A percentile compares a stretch with the other conserved stretches of the same genome.
Conservation (phyloP, 2,888 invertebrate species). For the Nomada fucata region DNA sequence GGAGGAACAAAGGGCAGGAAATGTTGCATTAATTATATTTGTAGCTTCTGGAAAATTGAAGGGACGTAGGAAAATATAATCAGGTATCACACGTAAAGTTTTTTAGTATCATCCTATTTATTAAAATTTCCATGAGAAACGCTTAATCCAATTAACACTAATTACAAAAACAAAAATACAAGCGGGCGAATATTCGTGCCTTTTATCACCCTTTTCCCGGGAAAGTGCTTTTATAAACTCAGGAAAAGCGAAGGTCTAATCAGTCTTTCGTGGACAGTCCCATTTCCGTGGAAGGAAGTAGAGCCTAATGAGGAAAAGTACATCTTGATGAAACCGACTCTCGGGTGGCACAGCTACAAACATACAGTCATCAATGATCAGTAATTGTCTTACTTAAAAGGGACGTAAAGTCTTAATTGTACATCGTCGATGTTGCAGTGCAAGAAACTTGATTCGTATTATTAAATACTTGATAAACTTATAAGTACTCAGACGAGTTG, state of each 20-base stretch:
- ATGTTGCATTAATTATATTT: neutral
- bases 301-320: constrained; percentile 15
- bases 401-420: neutral
- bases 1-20: neutral
- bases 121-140: neutral
- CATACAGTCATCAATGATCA: neutral
- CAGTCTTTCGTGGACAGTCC: constrained; percentile 5
- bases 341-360: neutral
- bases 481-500: neutral
- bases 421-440: neutral
- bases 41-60: neutral
- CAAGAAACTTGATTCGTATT: neutral
- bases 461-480: constrained; percentile 4
- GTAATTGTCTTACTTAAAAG: neutral
- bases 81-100: no score
- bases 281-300: constrained; percentile 9
- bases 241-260: neutral
- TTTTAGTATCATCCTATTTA: neutral
- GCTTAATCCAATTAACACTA: neutral
- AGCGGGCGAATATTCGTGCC: neutral
- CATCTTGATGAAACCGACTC: neutral
- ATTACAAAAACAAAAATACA: neutral
- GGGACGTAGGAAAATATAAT: no score
- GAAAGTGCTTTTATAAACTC: neutral
- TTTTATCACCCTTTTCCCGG: neutral